These are phyloP conservation scores for Silurus aristotelis DNA, from an alignment of 2,797 vertebrate genomes.

Conservation along the genomic window DNA sequence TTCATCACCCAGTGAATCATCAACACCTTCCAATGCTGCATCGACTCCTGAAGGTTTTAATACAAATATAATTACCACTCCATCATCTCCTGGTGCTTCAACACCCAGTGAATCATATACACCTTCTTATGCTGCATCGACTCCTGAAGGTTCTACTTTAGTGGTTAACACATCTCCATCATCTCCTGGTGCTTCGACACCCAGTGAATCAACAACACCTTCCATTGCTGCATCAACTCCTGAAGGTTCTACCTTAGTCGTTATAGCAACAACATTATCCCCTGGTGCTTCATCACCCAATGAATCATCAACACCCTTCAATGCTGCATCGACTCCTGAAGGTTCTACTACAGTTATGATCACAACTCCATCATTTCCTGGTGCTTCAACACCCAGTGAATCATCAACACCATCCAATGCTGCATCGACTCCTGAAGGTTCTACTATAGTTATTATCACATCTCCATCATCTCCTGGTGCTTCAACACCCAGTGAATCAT, in stretches of 20 bases:
- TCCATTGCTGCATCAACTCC: neutral
- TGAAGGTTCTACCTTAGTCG: neutral
- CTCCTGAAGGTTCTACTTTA: neutral
- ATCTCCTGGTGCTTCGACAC: neutral
- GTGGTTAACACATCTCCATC: neutral
- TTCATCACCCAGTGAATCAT: neutral
- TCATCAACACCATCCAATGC: neutral
- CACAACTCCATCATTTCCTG: neutral
- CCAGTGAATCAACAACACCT: neutral
- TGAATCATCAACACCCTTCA: neutral
- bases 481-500: no score
- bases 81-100: neutral
- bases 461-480: no score
- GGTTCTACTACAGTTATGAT: neutral
- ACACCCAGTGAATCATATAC: neutral
- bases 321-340: neutral
- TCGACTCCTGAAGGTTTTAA: neutral
- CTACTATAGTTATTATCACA: no score
- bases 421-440: neutral
- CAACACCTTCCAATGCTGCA: neutral
- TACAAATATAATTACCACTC: neutral
- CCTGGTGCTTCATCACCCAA: no score
- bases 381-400: neutral
- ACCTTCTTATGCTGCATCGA: neutral
- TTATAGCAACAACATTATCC: neutral